Evolutionary conservation across 2,888 invertebrate genomes (phyloP).

Genomic region (Xiphydria camelus): DNA sequence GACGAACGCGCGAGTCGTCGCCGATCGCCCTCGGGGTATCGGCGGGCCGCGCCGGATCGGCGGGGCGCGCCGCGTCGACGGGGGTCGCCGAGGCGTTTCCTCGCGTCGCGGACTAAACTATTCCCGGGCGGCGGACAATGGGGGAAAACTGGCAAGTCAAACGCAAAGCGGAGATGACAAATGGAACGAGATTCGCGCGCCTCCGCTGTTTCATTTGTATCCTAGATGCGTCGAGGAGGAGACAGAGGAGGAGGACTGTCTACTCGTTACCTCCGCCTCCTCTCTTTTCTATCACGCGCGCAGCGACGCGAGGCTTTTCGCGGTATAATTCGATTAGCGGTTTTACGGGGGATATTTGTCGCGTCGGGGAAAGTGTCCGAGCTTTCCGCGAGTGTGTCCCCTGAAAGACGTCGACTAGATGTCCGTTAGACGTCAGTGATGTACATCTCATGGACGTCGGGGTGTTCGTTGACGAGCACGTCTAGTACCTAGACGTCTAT

Average conservation of each 20-base stretch:
- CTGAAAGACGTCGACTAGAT: no score
- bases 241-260: no score
- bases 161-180: conserved; percentile 47
- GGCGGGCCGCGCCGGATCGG: no score
- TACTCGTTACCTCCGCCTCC: no score
- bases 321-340: not conserved
- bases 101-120: not conserved
- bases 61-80: not conserved
- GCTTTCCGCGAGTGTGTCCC: no score
- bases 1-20: not conserved
- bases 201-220: conserved; percentile 23
- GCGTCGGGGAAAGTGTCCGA: not conserved
- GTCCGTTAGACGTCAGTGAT: no score
- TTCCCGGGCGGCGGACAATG: conserved; percentile 29
- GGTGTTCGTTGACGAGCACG: no score
- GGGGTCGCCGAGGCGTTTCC: not conserved
- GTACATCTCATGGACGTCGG: no score
- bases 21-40: no score
- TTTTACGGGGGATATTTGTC: not conserved
- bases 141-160: conserved; percentile 43
- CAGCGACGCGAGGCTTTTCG: not conserved
- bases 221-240: conserved; percentile 14
- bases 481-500: no score
- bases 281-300: no score
- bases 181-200: conserved; percentile 38